These are phyloP conservation scores for Fulica atra DNA, from an alignment of 2,113 vertebrate genomes.

Conservation along the genomic window DNA sequence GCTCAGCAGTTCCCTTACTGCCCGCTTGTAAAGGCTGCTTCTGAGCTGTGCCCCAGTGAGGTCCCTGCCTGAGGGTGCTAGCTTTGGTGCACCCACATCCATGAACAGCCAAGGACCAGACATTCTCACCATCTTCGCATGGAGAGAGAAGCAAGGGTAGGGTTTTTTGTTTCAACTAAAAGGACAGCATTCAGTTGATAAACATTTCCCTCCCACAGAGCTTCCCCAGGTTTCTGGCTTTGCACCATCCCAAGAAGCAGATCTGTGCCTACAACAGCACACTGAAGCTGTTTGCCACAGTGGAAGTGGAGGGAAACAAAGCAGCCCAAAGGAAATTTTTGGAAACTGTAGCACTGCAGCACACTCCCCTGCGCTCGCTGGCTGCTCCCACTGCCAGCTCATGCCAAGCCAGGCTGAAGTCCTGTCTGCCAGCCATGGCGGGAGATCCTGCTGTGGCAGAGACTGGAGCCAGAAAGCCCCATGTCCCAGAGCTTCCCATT, in stretches of 20 bases:
- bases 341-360: not conserved
- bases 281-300: not conserved
- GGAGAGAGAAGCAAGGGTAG: not conserved
- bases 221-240: not conserved
- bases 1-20: not conserved
- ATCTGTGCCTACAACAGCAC: not conserved
- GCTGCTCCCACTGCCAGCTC: not conserved
- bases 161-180: not conserved
- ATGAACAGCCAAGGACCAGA: not conserved
- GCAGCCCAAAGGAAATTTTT: not conserved
- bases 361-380: not conserved
- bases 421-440: not conserved
- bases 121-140: not conserved
- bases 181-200: not conserved
- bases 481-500: not conserved
- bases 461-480: not conserved
- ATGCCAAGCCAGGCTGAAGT: not conserved
- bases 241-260: fast-evolving
- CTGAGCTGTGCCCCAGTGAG: not conserved
- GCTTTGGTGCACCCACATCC: not conserved
- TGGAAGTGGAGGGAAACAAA: not conserved
- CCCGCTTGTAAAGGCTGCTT: not conserved
- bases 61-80: not conserved
- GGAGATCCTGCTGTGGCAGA: not conserved
- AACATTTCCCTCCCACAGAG: not conserved